These are phyloP conservation scores for Panopea generosa DNA, from an alignment of 2,888 invertebrate species.

Conservation along the genomic window DNA sequence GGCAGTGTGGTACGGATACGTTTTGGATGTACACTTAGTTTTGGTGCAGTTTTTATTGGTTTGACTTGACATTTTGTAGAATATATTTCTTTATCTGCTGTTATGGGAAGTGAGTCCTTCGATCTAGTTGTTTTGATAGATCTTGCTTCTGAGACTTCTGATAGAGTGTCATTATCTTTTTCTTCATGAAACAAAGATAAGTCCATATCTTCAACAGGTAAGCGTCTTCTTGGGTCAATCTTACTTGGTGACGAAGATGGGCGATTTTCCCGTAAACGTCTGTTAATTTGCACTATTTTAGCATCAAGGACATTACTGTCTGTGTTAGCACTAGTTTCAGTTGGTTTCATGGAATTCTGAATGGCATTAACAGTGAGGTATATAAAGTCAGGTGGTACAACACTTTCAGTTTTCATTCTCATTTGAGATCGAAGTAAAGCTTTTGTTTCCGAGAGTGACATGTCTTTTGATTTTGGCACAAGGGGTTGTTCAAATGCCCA, in stretches of 20 bases:
- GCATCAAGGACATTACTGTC: conserved; percentile 67
- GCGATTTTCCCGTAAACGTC: conserved; percentile 60
- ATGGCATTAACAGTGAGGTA: conserved; percentile 83
- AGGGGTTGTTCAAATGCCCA: conserved; percentile 84
- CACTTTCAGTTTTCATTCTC: conserved; percentile 76
- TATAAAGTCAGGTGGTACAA: conserved; percentile 83
- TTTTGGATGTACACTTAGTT: conserved; percentile 74
- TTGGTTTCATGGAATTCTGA: conserved; percentile 76
- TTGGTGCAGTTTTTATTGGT: conserved; percentile 64
- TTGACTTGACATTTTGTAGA: conserved; percentile 71
- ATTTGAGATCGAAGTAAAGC: conserved; percentile 83
- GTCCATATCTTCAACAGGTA: conserved; percentile 75
- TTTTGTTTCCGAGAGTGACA: conserved; percentile 82
- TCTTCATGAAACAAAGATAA: conserved; percentile 68
- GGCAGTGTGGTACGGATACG: conserved; percentile 78
- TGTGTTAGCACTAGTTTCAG: conserved; percentile 76
- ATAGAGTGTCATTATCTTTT: conserved; percentile 64
- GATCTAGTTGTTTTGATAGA: conserved; percentile 71
- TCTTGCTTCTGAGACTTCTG: conserved; percentile 71
- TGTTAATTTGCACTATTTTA: conserved; percentile 38
- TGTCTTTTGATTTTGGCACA: conserved; percentile 73
- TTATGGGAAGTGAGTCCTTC: conserved; percentile 62
- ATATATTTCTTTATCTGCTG: conserved; percentile 70
- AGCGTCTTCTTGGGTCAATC: conserved; percentile 81
- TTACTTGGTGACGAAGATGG: conserved; percentile 82